Percentiles rank a stretch among this genome's conserved stretches.
Evolutionary conservation across 2,888 invertebrate species (phyloP).

Genomic region (Tetheella fluctuosa): DNA sequence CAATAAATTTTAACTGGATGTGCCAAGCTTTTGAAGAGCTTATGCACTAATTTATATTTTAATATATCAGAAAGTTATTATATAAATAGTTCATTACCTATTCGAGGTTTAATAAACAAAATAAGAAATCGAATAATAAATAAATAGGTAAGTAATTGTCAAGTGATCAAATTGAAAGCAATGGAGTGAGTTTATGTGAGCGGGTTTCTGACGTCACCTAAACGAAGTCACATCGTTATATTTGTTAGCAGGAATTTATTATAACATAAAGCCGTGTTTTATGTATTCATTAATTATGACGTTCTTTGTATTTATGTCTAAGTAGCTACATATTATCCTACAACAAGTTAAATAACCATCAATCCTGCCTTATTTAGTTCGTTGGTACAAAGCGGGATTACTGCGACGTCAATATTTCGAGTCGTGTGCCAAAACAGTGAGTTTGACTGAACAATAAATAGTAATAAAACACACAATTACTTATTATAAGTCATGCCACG

Average conservation of each 20-base stretch:
- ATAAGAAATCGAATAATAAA: too few relatives aligned
- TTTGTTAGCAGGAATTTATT: not conserved
- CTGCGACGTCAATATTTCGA: not conserved
- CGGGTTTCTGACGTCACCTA: too few relatives aligned
- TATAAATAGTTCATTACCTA: too few relatives aligned
- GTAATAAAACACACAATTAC: not conserved
- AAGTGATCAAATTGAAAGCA: too few relatives aligned
- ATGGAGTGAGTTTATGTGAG: too few relatives aligned
- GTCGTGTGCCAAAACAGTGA: conserved; percentile 10
- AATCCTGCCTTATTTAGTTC: conserved; percentile 9
- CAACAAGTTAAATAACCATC: not conserved
- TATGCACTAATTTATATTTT: not conserved
- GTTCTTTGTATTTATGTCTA: not conserved
- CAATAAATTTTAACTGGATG: not conserved
- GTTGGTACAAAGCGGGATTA: not conserved
- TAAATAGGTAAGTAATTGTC: too few relatives aligned
- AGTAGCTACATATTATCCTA: not conserved
- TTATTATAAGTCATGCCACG: not conserved
- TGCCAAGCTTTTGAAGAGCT: not conserved
- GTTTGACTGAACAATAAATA: conserved; percentile 8
- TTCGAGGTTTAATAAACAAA: too few relatives aligned
- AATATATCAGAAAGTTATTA: too few relatives aligned
- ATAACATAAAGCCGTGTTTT: too few relatives aligned
- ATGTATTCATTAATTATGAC: not conserved
- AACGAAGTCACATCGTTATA: too few relatives aligned